phyloP scores from a whole-genome alignment of 2,113 vertebrate species.

The Sitta europaea region DNA sequence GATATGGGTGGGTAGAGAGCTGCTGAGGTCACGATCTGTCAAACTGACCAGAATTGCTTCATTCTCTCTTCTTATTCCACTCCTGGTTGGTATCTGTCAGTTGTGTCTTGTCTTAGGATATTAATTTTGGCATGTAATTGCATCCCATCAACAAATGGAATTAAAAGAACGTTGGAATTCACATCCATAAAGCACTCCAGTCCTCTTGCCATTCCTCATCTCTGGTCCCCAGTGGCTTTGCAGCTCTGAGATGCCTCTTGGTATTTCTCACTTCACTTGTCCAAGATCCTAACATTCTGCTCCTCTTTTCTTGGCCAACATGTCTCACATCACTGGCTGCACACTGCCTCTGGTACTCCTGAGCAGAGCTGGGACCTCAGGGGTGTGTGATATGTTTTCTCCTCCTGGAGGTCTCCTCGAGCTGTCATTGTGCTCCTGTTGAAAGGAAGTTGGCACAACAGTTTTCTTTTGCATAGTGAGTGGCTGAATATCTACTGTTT shows the following conservation, averaged over 20 bases:
- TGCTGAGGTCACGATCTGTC: background rate
- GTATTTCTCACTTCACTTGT: background rate
- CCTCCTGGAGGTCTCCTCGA: background rate
- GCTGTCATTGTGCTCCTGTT: background rate
- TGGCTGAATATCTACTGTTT: background rate
- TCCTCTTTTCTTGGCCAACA: background rate
- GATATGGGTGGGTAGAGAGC: background rate
- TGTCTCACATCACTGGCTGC: background rate
- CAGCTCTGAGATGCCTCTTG: background rate
- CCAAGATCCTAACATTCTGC: background rate
- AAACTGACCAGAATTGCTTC: background rate
- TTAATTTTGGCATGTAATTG: slow-evolving; percentile 18
- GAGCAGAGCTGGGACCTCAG: background rate
- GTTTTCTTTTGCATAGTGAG: background rate
- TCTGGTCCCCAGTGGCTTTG: background rate
- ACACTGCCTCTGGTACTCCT: background rate
- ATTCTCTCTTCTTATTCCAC: background rate
- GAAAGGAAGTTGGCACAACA: background rate
- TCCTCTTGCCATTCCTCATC: background rate
- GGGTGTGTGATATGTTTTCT: background rate
- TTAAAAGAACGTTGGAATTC: background rate
- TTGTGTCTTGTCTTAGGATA: background rate
- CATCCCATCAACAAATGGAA: background rate
- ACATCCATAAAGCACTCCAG: background rate
- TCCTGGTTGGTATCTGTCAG: background rate